Base-by-base conservation (phyloP, 1,140 invertebrate species). In the Eufriesea mexicana region DNA sequence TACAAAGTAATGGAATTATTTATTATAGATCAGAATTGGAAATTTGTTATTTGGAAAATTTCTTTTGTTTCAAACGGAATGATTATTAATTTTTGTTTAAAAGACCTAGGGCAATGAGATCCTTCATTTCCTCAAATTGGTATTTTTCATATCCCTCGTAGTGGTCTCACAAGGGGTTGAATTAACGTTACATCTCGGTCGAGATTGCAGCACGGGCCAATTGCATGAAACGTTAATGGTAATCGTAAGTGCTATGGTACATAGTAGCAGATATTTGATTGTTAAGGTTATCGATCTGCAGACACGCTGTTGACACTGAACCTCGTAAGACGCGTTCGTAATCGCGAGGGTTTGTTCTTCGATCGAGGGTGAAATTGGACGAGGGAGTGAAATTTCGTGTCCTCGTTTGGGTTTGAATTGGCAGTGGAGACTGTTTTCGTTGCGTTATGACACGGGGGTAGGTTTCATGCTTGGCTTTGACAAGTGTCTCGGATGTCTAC, bases 221-320 rank as follows among this genome's bases (percentile, higher is more conserved):
- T 6, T 25, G 12, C 20, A 6, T 35, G 47, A 61, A 85, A 77
- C 79, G 62, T 16, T 20, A 23, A 72, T 72, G 70, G 9, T 28
- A 16, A 72, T 54, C 12, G 70, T 14, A 35, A 72, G 47, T 55
- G 70, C 20, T 80, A 85, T 77, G 87, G 68, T 67, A 45, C 54
- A 23, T 42, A 82, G 35, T 35, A 83, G 80, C 55, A 55, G 75
- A 76, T 89, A 86, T 83, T 89, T 71, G 83, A 89, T 89, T 83
- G 59, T 66, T 47, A 20, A 51, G 20, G 61, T 76, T 80, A 62
- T 54, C 62, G 47, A 54, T 51, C 12, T 18, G 14, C 28, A 14
- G 25, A 49, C 1, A 10, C 16, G 5, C 12, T 55, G 49, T 72
- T 72, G 49, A 72, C 70, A 72, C 12, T 68, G 66, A 7, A 20